Base-by-base conservation (phyloP, 2,888 invertebrate species). In the Amitus sp. region DNA sequence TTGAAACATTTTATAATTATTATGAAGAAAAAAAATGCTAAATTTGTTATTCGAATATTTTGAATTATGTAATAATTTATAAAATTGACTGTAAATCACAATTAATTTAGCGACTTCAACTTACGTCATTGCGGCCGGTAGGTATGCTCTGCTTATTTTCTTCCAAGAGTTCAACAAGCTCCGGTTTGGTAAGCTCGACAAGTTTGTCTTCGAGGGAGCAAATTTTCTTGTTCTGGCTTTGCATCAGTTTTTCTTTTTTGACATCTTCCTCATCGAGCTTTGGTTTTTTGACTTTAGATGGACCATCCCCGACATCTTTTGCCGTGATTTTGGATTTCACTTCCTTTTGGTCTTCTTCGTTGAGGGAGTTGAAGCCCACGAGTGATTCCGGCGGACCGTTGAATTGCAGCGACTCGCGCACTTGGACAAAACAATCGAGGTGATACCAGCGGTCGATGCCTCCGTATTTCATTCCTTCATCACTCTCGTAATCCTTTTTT, bases 381-480 rank as follows among this genome's bases (percentile, higher is more conserved):
- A 98, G 82, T 71, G 84, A 83, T 58, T 89, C 88, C 0, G 91
- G 95, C 9, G 85, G 83, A 30, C 87, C 91, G 75, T 87, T 88
- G 82, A 89, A 98, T 12, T 89, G 87, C 1, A 96, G 82, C 6
- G 91, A 89, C 15, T 86, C 85, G 33, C 95, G 86, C 1, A 89
- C 75, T 74, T 93, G 89, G 0, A 88, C 89, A 84, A 98, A n/a
- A n/a, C n/a, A n/a, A n/a, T n/a, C n/a, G n/a, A n/a, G n/a, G n/a
- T n/a, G n/a, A n/a, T n/a, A n/a, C 97, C 97, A 98, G 48, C 90
- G 84, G 55, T 94, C 89, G 73, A 91, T 87, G 0, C 95, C 95
- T 0, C 95, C 95, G 81, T 88, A 94, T 78, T 89, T 89, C 73
- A 86, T 88, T 0, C 92, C 94, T 15, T 91, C n/a, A n/a, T n/a